Conservation (phyloP, 2,797 vertebrate species). For the Microctenopoma lineatum region DNA sequence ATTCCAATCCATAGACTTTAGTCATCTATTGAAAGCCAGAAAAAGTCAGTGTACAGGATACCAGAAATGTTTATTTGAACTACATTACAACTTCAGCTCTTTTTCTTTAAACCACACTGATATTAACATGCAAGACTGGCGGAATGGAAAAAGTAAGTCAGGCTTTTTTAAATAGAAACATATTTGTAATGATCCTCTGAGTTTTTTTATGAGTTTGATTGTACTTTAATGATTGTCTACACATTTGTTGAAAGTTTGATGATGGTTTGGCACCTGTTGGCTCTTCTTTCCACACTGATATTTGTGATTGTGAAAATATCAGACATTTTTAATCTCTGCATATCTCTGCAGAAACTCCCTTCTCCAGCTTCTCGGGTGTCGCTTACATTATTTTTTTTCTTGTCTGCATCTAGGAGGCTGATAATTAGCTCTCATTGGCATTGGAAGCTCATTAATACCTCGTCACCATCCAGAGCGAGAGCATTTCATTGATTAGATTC, state of each 20-base stretch:
- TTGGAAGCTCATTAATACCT: slow-evolving; percentile 80
- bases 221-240: slow-evolving; percentile 21
- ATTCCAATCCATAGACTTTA: slow-evolving; percentile 4
- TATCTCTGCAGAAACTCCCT: slow-evolving; percentile 35
- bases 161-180: slow-evolving; percentile 4
- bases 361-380: slow-evolving; percentile 4
- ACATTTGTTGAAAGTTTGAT: slow-evolving; percentile 18
- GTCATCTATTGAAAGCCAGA: slow-evolving; percentile 1
- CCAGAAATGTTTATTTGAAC: not conserved
- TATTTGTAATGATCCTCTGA: not conserved
- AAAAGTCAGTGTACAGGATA: not conserved
- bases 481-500: slow-evolving; percentile 76
- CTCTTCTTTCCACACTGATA: slow-evolving; percentile 9
- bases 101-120: not conserved
- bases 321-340: slow-evolving; percentile 37
- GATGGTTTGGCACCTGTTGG: not conserved
- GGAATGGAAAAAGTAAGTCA: not conserved
- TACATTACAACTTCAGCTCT: not conserved
- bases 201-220: slow-evolving; percentile 9
- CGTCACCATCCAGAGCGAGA: slow-evolving; percentile 63
- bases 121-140: not conserved
- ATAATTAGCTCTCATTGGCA: slow-evolving; percentile 79
- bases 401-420: slow-evolving; percentile 48
- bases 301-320: slow-evolving; percentile 36
- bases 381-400: slow-evolving; percentile 32